A percentile compares a stretch with the other conserved stretches of the same genome.
phyloP scores from a whole-genome alignment of 2,888 invertebrate genomes.

The Mellilla xanthometata region DNA sequence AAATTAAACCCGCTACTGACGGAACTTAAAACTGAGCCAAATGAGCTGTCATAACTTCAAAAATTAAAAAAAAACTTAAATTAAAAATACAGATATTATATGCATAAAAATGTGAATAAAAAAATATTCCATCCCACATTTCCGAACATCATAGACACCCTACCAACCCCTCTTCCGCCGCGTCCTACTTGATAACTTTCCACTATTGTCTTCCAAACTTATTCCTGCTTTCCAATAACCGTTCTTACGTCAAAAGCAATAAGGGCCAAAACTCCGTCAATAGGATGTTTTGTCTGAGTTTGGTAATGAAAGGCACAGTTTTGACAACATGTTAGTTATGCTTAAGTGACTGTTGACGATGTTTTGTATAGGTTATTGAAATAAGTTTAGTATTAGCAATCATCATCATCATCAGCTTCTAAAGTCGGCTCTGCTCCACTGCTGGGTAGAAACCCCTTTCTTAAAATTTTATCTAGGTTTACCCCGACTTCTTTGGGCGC shows the following conservation, averaged over 20 bases:
- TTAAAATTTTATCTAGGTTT: too few species aligned
- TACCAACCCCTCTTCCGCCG: conserved; percentile 12
- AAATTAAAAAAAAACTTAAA: too few species aligned
- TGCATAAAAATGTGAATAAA: too few species aligned
- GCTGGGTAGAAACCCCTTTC: too few species aligned
- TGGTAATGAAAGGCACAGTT: conserved; percentile 24
- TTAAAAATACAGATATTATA: too few species aligned
- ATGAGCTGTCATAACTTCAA: too few species aligned
- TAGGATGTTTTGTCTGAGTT: conserved; percentile 21
- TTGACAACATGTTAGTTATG: conserved; percentile 18
- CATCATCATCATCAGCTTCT: too few species aligned
- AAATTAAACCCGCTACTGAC: too few species aligned
- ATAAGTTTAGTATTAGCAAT: not conserved
- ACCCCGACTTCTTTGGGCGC: too few species aligned
- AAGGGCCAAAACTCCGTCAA: conserved; percentile 17
- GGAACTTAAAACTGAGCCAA: too few species aligned
- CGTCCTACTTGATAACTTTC: conserved; percentile 28
- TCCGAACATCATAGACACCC: not conserved
- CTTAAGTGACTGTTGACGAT: conserved; percentile 11
- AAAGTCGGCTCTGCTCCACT: too few species aligned
- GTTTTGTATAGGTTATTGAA: conserved; percentile 6
- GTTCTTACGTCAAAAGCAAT: conserved; percentile 20
- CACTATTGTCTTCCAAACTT: conserved; percentile 30
- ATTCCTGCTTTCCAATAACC: conserved; percentile 19
- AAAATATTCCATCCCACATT: too few species aligned